A percentile compares a stretch with the other conserved stretches of the same genome.
Evolutionary conservation across 2,888 invertebrate genomes (phyloP).

Genomic region (Helleia helle): DNA sequence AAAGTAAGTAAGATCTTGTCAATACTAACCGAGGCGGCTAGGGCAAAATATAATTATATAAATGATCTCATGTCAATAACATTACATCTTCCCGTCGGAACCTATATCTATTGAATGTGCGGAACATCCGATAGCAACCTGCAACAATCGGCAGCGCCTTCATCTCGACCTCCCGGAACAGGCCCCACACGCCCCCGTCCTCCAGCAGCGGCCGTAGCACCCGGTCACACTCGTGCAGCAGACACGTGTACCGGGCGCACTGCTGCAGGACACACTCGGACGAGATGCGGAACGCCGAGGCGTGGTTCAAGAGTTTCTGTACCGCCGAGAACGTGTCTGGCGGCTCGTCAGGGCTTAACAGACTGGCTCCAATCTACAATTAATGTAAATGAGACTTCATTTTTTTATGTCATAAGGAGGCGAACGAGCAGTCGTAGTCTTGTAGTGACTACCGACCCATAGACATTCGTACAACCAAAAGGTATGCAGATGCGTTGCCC

Average conservation of each 20-base stretch:
- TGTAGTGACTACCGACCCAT: no score
- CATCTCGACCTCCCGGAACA: slow-evolving; percentile 61
- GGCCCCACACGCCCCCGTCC: slow-evolving; percentile 42
- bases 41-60: no score
- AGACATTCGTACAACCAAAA: no score
- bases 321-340: slow-evolving; percentile 45
- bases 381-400: no score
- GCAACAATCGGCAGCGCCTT: slow-evolving; percentile 53
- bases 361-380: slow-evolving; percentile 49
- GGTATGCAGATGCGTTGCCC: no score
- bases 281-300: slow-evolving; percentile 36
- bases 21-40: no score
- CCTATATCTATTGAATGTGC: no score
- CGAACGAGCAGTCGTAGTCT: no score
- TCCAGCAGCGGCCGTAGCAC: slow-evolving; percentile 29
- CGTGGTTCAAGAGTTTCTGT: slow-evolving; percentile 34
- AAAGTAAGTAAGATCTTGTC: no score
- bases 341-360: slow-evolving; percentile 55
- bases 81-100: no score
- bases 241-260: slow-evolving; percentile 38
- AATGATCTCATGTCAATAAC: no score
- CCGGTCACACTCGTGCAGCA: slow-evolving; percentile 33
- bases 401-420: no score
- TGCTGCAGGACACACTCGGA: slow-evolving; percentile 43
- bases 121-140: slow-evolving; percentile 29